phyloP scores from a whole-genome alignment of 2,888 invertebrate genomes.

The Acheta domesticus region DNA sequence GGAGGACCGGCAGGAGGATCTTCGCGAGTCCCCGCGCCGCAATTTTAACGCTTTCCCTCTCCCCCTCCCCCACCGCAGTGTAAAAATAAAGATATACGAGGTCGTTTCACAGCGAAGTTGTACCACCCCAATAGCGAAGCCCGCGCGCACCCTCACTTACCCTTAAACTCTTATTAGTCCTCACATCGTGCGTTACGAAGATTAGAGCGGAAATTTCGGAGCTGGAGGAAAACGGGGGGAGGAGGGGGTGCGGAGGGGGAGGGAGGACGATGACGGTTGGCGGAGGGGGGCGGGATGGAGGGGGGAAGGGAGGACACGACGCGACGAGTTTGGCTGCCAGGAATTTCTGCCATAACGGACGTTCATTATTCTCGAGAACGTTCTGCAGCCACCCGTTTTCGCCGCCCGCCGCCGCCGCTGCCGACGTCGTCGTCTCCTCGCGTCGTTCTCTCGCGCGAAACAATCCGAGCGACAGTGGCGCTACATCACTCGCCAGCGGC shows the following conservation, averaged over 20 bases:
- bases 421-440: background rate
- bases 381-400: background rate
- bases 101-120: background rate
- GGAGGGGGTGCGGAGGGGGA: no score
- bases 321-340: background rate
- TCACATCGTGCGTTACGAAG: background rate
- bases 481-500: background rate
- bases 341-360: conserved; percentile 18
- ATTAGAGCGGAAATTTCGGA: conserved; percentile 7
- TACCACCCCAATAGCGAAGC: background rate
- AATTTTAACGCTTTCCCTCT: background rate
- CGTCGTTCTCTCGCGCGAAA: background rate
- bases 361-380: conserved; percentile 9
- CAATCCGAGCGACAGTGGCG: background rate
- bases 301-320: background rate
- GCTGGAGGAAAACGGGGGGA: background rate
- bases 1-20: background rate
- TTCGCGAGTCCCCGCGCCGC: background rate
- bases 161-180: conserved; percentile 18
- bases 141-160: background rate
- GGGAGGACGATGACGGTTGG: background rate
- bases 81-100: conserved; percentile 18
- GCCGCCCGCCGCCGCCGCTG: background rate
- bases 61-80: background rate
- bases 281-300: background rate